A percentile compares a stretch with the other conserved stretches of the same genome.
phyloP scores from a whole-genome alignment of 2,888 invertebrate genomes.

The Malacosoma neustria region DNA sequence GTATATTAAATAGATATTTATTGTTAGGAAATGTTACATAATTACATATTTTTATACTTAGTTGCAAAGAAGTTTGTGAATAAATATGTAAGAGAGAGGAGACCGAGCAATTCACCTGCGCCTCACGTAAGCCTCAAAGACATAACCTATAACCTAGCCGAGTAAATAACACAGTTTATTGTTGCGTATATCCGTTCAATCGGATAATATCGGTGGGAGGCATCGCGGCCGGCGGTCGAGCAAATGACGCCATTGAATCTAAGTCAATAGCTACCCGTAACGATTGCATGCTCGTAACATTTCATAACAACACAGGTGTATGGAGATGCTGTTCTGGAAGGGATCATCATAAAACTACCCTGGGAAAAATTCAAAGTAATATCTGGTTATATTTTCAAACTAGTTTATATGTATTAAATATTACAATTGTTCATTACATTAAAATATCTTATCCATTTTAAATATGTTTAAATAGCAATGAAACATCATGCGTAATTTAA shows the following conservation, averaged over 20 bases:
- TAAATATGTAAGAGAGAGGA: neutral
- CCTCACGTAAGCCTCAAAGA: neutral
- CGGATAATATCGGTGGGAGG: conserved; percentile 3
- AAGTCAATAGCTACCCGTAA: conserved; percentile 47
- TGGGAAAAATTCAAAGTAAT: no score
- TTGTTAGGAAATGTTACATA: no score
- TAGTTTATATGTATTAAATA: no score
- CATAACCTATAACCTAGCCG: neutral
- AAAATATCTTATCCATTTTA: neutral
- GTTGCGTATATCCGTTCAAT: neutral
- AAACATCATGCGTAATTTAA: no score
- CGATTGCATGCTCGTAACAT: conserved; percentile 44
- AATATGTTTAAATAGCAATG: no score
- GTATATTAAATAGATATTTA: no score
- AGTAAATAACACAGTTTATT: neutral
- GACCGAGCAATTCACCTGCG: neutral
- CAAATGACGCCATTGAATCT: conserved; percentile 45
- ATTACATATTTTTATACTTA: no score
- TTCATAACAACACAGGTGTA: conserved; percentile 36
- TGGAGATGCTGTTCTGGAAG: conserved; percentile 17
- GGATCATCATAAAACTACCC: no score
- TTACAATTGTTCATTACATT: no score
- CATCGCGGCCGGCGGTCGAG: conserved; percentile 16
- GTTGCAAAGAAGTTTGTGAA: neutral
- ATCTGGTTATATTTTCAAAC: no score